phyloP scores from a whole-genome alignment of 2,888 invertebrate species.

The Himalopsyche kuldschensis region DNA sequence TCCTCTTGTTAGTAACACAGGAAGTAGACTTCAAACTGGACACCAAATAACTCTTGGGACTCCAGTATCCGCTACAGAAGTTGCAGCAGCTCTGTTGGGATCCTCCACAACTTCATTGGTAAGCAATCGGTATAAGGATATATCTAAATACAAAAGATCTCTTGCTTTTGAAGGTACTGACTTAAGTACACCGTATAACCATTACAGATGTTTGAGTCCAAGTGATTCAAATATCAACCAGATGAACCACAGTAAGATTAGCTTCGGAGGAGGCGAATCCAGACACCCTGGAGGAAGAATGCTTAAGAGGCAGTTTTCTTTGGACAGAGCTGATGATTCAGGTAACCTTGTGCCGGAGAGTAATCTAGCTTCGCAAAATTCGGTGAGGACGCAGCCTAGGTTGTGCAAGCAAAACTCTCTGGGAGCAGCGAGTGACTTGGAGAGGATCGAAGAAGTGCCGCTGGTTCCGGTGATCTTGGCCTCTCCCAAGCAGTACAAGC shows the following conservation, averaged over 20 bases:
- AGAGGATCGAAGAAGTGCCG: slow-evolving; percentile 63
- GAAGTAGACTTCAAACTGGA: slow-evolving; percentile 3
- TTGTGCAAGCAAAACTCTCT: slow-evolving; percentile 66
- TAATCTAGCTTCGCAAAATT: slow-evolving; percentile 43
- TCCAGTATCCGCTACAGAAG: slow-evolving; percentile 57
- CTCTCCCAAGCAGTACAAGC: slow-evolving; percentile 42
- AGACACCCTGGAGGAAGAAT: slow-evolving; percentile 44
- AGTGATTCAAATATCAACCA: slow-evolving; percentile 55
- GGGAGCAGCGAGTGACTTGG: slow-evolving; percentile 63
- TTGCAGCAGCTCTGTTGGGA: slow-evolving; percentile 57
- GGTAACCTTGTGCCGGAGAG: slow-evolving; percentile 41
- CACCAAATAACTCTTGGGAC: slow-evolving; percentile 45
- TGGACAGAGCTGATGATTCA: slow-evolving; percentile 63
- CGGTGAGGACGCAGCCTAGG: slow-evolving; percentile 43
- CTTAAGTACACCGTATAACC: slow-evolving; percentile 73
- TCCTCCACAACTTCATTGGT: slow-evolving; percentile 57
- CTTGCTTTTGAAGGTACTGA: slow-evolving; percentile 62
- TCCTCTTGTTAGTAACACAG: slow-evolving; percentile 3
- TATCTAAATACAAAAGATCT: slow-evolving; percentile 45
- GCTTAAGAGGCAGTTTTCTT: slow-evolving; percentile 63
- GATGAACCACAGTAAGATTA: slow-evolving; percentile 24
- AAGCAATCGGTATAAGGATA: slow-evolving; percentile 43
- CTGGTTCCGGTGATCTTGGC: slow-evolving; percentile 48
- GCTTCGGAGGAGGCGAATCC: slow-evolving; percentile 2
- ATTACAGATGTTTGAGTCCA: slow-evolving; percentile 72